Evolutionary conservation across 2,888 invertebrate genomes (phyloP).

Genomic region (Meloe dianella): DNA sequence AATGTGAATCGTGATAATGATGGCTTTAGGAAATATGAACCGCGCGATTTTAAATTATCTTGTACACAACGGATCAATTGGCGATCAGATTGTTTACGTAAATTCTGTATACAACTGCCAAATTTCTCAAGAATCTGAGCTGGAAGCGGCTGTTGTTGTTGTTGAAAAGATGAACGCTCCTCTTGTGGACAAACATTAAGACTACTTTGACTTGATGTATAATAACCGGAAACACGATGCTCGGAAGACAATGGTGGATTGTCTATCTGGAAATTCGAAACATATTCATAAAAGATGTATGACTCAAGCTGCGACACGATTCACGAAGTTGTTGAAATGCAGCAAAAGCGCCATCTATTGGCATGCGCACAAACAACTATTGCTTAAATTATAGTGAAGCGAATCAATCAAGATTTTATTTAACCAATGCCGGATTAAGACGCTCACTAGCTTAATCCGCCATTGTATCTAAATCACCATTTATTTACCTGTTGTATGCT

Average conservation of each 20-base stretch:
- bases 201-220: constrained; percentile 82
- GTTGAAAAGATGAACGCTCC: constrained; percentile 48
- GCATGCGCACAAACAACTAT: too few relatives aligned
- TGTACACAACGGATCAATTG: constrained; percentile 87
- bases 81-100: constrained; percentile 87
- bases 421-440: too few relatives aligned
- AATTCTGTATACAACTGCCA: constrained; percentile 77
- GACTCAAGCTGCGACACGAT: too few relatives aligned
- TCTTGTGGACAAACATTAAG: constrained; percentile 56
- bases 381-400: too few relatives aligned
- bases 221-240: constrained; percentile 86
- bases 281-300: too few relatives aligned
- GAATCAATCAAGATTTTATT: too few relatives aligned
- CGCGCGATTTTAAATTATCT: constrained; percentile 83
- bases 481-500: constrained; percentile 81
- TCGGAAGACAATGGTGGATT: constrained; percentile 60
- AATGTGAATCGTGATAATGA: constrained; percentile 82
- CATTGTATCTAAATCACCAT: too few relatives aligned
- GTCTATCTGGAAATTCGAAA: constrained; percentile 36
- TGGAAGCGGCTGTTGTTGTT: constrained; percentile 58
- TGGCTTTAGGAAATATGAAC: constrained; percentile 84
- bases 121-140: constrained; percentile 68
- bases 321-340: not conserved
- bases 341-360: not conserved
- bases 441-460: too few relatives aligned